Percentiles rank a stretch among this genome's conserved stretches.
These are phyloP conservation scores for Alca torda DNA, from an alignment of 2,797 vertebrate species.

Conservation along the genomic window DNA sequence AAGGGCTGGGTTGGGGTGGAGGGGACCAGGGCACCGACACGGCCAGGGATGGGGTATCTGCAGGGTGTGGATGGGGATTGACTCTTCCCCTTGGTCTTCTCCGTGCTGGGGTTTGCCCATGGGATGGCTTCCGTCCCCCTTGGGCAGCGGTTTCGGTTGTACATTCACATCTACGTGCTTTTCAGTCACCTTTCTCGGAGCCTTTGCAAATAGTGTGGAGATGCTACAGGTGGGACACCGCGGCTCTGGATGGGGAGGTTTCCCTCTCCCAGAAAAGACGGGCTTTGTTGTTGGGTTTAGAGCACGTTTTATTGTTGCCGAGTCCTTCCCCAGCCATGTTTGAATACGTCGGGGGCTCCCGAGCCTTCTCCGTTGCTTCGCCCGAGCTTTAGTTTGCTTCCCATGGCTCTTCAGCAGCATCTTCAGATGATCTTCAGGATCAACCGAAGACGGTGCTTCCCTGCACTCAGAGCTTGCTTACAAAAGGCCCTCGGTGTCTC, in stretches of 20 bases:
- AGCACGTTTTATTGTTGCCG: background rate
- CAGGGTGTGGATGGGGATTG: fast-evolving
- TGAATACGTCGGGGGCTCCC: background rate
- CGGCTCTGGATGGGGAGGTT: background rate
- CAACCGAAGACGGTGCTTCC: background rate
- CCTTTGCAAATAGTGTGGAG: background rate
- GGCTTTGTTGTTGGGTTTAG: background rate
- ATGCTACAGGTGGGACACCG: background rate
- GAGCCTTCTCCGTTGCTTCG: background rate
- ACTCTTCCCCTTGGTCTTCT: background rate
- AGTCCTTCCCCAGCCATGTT: background rate
- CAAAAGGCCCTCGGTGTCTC: background rate
- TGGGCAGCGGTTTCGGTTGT: background rate
- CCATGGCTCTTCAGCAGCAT: background rate
- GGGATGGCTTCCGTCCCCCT: background rate
- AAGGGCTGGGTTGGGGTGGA: background rate
- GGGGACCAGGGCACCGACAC: fast-evolving
- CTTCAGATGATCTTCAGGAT: background rate
- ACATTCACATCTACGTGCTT: background rate
- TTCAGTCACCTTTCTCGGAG: background rate
- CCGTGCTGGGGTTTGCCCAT: background rate
- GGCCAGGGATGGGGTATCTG: background rate
- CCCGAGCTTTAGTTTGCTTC: background rate
- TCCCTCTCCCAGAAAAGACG: background rate
- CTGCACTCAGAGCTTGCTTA: background rate